Base-by-base conservation (phyloP, 2,888 invertebrate genomes). In the Polylopha cassiicola region DNA sequence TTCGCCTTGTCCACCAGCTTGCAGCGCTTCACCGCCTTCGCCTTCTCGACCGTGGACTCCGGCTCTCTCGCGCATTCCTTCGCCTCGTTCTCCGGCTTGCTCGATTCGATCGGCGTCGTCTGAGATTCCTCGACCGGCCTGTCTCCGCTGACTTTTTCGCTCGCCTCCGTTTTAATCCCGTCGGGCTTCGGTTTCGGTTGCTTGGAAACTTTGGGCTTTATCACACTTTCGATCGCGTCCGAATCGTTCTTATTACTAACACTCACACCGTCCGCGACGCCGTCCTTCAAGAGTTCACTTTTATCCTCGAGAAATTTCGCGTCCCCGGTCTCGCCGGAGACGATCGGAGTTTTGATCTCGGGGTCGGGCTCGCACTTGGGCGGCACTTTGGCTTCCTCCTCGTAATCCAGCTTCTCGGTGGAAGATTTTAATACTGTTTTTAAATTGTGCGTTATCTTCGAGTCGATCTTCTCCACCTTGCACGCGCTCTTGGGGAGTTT, bases 381-480 rank as follows among this genome's bases (percentile, higher is more conserved):
- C 33, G 51, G 33, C 22, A 46, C 46, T 59, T 64, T 62, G 38
- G 49, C 49, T 16, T 68, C 69, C 41, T 69, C 71, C 44, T 71
- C 72, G 18, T 59, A 52, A 46, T 55, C 61, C 24, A 61, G 44
- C 53, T 68, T 72, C 33, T 65, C 65, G 58, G 67, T 68, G 58
- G 74, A 69, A 48, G 70, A 43, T 59, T 78, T 76, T 71, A 79
- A 73, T 72, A 80, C 75, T 70, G 80, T 71, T 69, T 84, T 81
- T 31, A 71, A 53, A 50, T 61, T 73, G 46, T 75, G 66, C 34
- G 71, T 73, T 43, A 78, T 68, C 55, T 80, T 80, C 13, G 80
- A 77, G 51, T 82, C 78, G 18, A 77, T 61, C 53, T 76, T 77
- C 24, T 78, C 80, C 41, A 76, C 49, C 58, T 77, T 80, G 50